Percentiles rank a stretch among this genome's conserved stretches.
Evolutionary conservation across 2,113 vertebrate genomes (phyloP).

Genomic region (Gorilla gorilla): DNA sequence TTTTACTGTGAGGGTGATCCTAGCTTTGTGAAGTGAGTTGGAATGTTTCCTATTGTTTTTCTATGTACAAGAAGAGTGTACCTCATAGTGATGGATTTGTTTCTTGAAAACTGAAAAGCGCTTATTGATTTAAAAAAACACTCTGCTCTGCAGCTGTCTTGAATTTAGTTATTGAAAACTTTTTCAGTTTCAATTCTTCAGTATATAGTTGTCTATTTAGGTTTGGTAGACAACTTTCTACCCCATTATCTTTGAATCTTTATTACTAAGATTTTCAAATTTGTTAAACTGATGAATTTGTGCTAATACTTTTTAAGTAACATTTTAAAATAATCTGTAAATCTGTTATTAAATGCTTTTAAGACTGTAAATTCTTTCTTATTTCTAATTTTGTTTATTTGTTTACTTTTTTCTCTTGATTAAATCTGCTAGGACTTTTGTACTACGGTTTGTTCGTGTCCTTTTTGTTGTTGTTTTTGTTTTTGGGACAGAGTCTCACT

Average conservation of each 20-base stretch:
- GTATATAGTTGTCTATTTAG: neutral
- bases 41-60: neutral
- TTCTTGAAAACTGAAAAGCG: neutral
- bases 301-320: neutral
- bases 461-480: no score
- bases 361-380: neutral
- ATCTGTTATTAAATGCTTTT: neutral
- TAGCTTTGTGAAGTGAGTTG: neutral
- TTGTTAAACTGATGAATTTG: conserved; percentile 3
- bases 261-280: neutral
- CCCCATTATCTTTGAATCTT: neutral
- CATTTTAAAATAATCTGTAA: neutral
- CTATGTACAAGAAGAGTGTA: neutral
- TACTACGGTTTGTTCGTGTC: neutral
- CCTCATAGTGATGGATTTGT: neutral
- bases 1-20: neutral
- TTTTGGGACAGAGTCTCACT: no score
- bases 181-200: neutral
- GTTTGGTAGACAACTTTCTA: neutral
- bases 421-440: neutral
- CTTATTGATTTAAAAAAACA: neutral
- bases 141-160: neutral
- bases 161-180: neutral
- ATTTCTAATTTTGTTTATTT: neutral
- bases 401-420: neutral